phyloP scores from a whole-genome alignment of 2,113 vertebrate genomes.

The Crotalus tigris region DNA sequence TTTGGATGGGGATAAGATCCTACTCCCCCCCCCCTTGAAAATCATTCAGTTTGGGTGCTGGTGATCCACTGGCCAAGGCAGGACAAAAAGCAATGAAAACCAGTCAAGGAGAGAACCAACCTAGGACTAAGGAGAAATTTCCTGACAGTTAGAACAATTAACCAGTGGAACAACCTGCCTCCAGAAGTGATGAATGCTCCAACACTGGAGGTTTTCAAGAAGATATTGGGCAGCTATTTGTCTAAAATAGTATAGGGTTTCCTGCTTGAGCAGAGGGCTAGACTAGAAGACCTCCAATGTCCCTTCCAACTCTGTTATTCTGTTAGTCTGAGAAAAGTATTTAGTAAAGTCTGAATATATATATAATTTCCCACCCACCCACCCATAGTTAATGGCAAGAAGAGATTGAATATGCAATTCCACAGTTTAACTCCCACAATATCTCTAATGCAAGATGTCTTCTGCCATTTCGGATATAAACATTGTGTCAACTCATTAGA shows the following conservation, averaged over 20 bases:
- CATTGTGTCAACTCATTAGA: neutral
- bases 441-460: neutral
- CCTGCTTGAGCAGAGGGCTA: neutral
- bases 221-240: neutral
- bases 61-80: neutral
- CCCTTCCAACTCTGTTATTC: neutral
- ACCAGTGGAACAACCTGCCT: neutral
- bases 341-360: neutral
- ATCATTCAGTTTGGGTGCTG: accelerated
- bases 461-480: neutral
- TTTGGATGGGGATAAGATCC: accelerated
- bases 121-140: neutral
- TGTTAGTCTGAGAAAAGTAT: neutral
- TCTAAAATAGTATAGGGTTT: neutral
- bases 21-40: accelerated
- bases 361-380: neutral
- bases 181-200: neutral
- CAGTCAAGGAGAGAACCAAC: neutral
- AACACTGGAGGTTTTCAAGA: neutral
- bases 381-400: neutral
- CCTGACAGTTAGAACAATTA: neutral
- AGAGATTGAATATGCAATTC: neutral
- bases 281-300: neutral
- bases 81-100: neutral
- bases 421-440: neutral